Percentiles rank a stretch among this genome's conserved stretches.
These are phyloP conservation scores for Pelagia noctiluca DNA, from an alignment of 30 jellyfish, hydroid and myxozoan genomes.

Conservation along the genomic window DNA sequence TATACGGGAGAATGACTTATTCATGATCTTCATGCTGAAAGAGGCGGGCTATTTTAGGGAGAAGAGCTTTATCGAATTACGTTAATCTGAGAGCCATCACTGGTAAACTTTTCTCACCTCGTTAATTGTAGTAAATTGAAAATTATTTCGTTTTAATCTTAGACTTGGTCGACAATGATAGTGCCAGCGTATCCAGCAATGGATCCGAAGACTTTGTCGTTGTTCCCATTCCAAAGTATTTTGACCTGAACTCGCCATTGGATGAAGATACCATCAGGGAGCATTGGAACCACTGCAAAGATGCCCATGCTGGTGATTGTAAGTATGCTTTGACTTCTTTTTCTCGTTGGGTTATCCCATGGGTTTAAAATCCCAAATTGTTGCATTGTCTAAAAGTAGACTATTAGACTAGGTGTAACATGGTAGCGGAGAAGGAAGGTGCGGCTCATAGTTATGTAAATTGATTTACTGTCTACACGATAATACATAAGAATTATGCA, in stretches of 20 bases:
- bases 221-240: conserved; percentile 74
- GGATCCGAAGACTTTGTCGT: conserved; percentile 88
- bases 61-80: too few relatives aligned
- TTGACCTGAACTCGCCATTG: conserved; percentile 75
- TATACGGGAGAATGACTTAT: too few relatives aligned
- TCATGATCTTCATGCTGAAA: too few relatives aligned
- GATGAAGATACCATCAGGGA: conserved; percentile 49
- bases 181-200: conserved; percentile 56
- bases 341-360: neutral
- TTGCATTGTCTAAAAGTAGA: neutral
- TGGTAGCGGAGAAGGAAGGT: too few relatives aligned
- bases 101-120: too few relatives aligned
- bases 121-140: too few relatives aligned
- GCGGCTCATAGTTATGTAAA: too few relatives aligned
- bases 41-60: too few relatives aligned
- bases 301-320: conserved; percentile 16
- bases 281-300: conserved; percentile 30
- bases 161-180: conserved; percentile 77
- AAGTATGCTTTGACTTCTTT: neutral
- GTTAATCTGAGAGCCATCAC: too few relatives aligned
- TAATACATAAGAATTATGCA: too few relatives aligned
- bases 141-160: neutral
- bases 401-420: neutral
- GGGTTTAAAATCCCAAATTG: neutral
- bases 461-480: too few relatives aligned